Conservation (phyloP, 2,888 invertebrate species). For the Hyposoter dolosus region DNA sequence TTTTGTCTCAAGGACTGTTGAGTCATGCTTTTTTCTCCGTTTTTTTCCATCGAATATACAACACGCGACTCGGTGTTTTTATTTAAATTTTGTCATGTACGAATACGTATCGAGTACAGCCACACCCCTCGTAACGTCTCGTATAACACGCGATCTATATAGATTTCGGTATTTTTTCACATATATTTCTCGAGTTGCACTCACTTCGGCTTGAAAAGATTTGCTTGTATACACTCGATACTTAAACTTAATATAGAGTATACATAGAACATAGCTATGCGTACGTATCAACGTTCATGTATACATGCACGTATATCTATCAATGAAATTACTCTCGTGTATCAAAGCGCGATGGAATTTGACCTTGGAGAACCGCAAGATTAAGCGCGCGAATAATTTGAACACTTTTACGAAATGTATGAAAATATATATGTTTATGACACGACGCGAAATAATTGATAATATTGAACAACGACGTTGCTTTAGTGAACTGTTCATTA, state of each 20-base stretch:
- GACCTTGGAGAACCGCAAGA: conserved; percentile 40
- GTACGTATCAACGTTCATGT: not conserved
- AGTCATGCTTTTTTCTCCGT: conserved; percentile 51
- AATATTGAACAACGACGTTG: not conserved
- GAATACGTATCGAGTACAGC: conserved; percentile 38
- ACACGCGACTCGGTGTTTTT: conserved; percentile 25
- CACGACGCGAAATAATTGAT: not conserved
- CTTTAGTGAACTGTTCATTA: not conserved
- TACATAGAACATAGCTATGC: not conserved
- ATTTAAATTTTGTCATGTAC: conserved; percentile 16
- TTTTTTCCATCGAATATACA: not conserved
- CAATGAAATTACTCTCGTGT: conserved; percentile 18
- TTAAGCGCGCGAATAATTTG: conserved; percentile 35
- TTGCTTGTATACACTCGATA: conserved; percentile 31
- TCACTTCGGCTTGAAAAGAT: conserved; percentile 46
- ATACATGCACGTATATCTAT: conserved; percentile 6
- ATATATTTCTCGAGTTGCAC: conserved; percentile 44
- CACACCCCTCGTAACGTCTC: conserved; percentile 66
- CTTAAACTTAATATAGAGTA: conserved; percentile 14
- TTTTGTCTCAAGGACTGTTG: conserved; percentile 48
- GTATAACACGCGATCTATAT: conserved; percentile 58
- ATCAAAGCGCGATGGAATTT: conserved; percentile 44
- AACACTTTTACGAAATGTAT: not conserved
- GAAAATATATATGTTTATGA: not conserved
- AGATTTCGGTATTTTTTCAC: conserved; percentile 49